Base-by-base conservation (phyloP, 1,140 invertebrate genomes). In the Nomia melanderi region DNA sequence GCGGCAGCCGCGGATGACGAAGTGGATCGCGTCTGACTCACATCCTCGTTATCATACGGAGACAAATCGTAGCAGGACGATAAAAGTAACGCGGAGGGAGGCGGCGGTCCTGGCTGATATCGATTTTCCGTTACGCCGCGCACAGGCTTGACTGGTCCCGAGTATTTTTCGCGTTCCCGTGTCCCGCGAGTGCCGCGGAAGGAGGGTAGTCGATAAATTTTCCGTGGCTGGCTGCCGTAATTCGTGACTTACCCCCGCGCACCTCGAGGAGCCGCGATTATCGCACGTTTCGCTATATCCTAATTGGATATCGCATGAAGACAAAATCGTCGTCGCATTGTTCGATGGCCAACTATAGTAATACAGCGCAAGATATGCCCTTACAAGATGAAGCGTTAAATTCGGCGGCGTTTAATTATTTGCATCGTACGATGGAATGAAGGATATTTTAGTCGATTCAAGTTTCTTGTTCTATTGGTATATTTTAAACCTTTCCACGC, bases 101-200 rank as follows among this genome's bases (percentile, higher is more conserved):
- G 31, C 23, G 14, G 57, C 14, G 57, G 12, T 7, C 17, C 47
- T 50, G 47, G 47, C 7, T 27, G 63, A 36, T 82, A 83, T 83
- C 75, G 81, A 83, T 82, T 82, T 82, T 72, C 17, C 69, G 57
- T 78, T 82, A 72, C 17, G 41, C 79, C 75, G 73, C 81, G 75
- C 54, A 79, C 75, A 82, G 54, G 74, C 75, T 82, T 73, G 50
- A 29, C 69, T 33, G 67, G 74, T 56, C 44, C 41, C 29, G 39
- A 17, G 33, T 70, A 39, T 81, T 78, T 82, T 65, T 57, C 64
- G 59, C 41, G 74, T 44, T n/a, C 41, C 12, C 12, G 56, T 50
- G 44, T 20, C 50, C 47, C 47, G 20, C 20, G 47, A 20, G 12
- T 20, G 44, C 20, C 25, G 54, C 6, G 31, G n/a, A 20, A 8